Evolutionary conservation across 2,888 invertebrate species (phyloP).

Genomic region (Drosophila maculinotata): DNA sequence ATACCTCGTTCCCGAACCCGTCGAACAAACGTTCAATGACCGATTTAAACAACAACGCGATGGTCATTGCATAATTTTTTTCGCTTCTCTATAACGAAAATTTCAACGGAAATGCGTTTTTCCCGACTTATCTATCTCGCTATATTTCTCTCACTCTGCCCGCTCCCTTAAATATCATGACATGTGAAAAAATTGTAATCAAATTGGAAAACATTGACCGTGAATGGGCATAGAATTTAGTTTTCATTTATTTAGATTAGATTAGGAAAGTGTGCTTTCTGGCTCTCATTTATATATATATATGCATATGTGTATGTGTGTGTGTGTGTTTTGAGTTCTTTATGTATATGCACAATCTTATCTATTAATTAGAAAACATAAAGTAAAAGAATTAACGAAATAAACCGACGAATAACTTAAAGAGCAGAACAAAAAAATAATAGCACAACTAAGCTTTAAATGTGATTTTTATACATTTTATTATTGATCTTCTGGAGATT

Average conservation of each 20-base stretch:
- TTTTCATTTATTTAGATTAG: slow-evolving; percentile 58
- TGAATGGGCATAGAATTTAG: slow-evolving; percentile 53
- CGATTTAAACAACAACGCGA: slow-evolving; percentile 53
- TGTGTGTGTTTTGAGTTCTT: slow-evolving; percentile 21
- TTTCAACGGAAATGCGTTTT: slow-evolving; percentile 61
- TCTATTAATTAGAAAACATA: slow-evolving; percentile 42
- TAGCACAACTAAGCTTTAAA: slow-evolving; percentile 21
- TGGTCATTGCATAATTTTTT: slow-evolving; percentile 65
- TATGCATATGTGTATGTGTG: neutral
- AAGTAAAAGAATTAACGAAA: slow-evolving; percentile 37
- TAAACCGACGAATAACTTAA: slow-evolving; percentile 32
- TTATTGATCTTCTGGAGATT: slow-evolving; percentile 20
- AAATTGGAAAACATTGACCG: slow-evolving; percentile 65
- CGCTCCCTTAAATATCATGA: neutral
- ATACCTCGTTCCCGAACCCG: slow-evolving; percentile 14
- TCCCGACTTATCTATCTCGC: neutral
- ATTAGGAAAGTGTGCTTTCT: slow-evolving; percentile 30
- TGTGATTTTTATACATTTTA: slow-evolving; percentile 20
- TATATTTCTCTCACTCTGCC: no score
- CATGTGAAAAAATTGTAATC: slow-evolving; percentile 28
- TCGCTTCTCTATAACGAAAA: slow-evolving; percentile 25
- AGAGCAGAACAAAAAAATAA: slow-evolving; percentile 27
- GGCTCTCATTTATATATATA: no score
- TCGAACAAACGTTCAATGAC: slow-evolving; percentile 57
- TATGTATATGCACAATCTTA: slow-evolving; percentile 44